Evolutionary conservation across 2,888 invertebrate genomes (phyloP), one percentile per base, ranked within the genome.

Genomic region (Quadriops clusia): DNA sequence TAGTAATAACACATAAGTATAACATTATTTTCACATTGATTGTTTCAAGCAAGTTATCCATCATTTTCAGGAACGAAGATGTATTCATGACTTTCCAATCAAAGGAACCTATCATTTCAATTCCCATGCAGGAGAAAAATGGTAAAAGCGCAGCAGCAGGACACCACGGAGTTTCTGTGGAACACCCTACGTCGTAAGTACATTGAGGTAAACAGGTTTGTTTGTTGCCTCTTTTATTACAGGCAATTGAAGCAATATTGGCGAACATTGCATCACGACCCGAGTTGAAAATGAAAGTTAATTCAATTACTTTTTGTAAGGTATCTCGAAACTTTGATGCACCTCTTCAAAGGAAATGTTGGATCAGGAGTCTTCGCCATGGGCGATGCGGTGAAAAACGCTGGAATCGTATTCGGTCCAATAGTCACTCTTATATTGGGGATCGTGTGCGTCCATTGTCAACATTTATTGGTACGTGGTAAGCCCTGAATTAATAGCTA

Each of bases 291-390:
- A n/a, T n/a, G n/a, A n/a, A n/a, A n/a, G n/a, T n/a, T n/a, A n/a
- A n/a, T n/a, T n/a, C n/a, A n/a, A n/a, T n/a, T n/a, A n/a, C n/a
- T n/a, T n/a, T n/a, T n/a, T n/a, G n/a, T n/a, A n/a, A 91, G 91
- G 41, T 91, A 85, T 56, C 47, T 74, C 44, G 86, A 90, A 58
- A 87, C 90, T 1, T 67, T 94, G 58, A 81, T 90, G 65, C 93
- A 95, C 59, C 65, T 95, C 35, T 77, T 95, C 54, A 89, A 93
- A 56, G 94, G 93, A 8, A 95, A 94, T 64, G 79, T 97, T 36
- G 95, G 97, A 16, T 90, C 94, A 0, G 97, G 95, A 1, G 75
- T 95, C 41, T 77, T 95, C 50, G 95, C 95, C 2, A 84, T 97
- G 78, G 95, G 95, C 5, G 81, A 87, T 54, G 95, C 91, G 1